These are phyloP conservation scores for Acrobasis consociella DNA, from an alignment of 2,888 invertebrate genomes.

Conservation along the genomic window DNA sequence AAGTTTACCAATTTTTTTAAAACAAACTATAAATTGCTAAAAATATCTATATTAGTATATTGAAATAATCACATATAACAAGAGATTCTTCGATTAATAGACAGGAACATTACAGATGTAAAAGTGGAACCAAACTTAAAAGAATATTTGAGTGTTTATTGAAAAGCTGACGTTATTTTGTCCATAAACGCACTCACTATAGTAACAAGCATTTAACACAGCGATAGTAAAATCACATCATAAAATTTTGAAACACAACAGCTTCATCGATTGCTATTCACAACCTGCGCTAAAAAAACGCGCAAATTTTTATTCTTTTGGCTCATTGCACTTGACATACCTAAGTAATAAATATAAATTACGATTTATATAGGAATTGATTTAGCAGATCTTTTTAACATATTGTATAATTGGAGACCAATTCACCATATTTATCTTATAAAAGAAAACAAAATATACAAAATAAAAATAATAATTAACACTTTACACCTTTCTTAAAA, in stretches of 20 bases:
- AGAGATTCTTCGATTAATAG: conserved; percentile 50
- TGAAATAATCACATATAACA: conserved; percentile 45
- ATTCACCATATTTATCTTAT: conserved; percentile 18
- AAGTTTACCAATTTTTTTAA: background rate
- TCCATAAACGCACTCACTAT: conserved; percentile 38
- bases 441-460: conserved; percentile 19
- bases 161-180: background rate
- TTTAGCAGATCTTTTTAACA: conserved; percentile 38
- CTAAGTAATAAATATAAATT: conserved; percentile 2
- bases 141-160: background rate
- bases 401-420: conserved; percentile 20
- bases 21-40: conserved; percentile 9
- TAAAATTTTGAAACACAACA: conserved; percentile 73
- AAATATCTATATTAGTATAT: conserved; percentile 12
- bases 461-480: conserved; percentile 17
- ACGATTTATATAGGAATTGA: conserved; percentile 29
- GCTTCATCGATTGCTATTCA: conserved; percentile 57
- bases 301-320: conserved; percentile 66
- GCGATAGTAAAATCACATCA: conserved; percentile 53
- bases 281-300: conserved; percentile 58
- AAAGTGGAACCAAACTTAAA: background rate
- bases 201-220: conserved; percentile 41
- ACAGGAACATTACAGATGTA: conserved; percentile 48
- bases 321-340: conserved; percentile 48
- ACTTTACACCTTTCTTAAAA: conserved; percentile 18